Evolutionary conservation across 2,888 invertebrate species (phyloP).

Genomic region (Brenthis hecate): DNA sequence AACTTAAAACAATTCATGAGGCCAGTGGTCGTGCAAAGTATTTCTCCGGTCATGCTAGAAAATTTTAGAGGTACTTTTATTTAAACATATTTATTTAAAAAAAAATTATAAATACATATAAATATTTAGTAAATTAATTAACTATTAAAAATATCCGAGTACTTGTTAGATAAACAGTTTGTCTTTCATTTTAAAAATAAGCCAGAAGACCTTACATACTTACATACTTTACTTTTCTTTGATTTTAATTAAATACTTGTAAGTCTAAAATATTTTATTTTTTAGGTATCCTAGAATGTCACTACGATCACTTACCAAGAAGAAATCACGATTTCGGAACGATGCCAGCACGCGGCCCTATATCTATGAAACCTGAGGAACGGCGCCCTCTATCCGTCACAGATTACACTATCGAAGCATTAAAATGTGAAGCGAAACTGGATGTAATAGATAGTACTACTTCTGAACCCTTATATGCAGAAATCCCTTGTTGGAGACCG

Average conservation of each 20-base stretch:
- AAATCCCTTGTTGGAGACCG: conserved; percentile 83
- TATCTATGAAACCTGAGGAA: conserved; percentile 56
- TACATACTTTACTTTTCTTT: background rate
- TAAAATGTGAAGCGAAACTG: conserved; percentile 73
- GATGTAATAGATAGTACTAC: conserved; percentile 68
- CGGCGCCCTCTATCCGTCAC: conserved; percentile 59
- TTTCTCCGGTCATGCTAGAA: conserved; percentile 81
- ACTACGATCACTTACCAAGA: conserved; percentile 84
- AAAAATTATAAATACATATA: no score
- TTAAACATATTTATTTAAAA: no score
- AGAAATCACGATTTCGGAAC: conserved; percentile 64
- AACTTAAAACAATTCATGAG: conserved; percentile 79
- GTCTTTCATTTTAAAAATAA: no score
- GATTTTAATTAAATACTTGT: background rate
- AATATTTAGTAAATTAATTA: no score
- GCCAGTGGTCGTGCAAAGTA: conserved; percentile 74
- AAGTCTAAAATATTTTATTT: conserved; percentile 32
- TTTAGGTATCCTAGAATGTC: conserved; percentile 80
- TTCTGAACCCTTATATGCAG: conserved; percentile 85
- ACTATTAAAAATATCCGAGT: no score
- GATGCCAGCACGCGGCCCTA: conserved; percentile 53
- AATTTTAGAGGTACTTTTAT: conserved; percentile 77
- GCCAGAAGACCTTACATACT: no score
- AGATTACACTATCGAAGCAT: conserved; percentile 70
- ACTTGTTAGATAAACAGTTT: no score